Evolutionary conservation across 2,797 vertebrate genomes (phyloP).

Genomic region (Clarias pachynema): DNA sequence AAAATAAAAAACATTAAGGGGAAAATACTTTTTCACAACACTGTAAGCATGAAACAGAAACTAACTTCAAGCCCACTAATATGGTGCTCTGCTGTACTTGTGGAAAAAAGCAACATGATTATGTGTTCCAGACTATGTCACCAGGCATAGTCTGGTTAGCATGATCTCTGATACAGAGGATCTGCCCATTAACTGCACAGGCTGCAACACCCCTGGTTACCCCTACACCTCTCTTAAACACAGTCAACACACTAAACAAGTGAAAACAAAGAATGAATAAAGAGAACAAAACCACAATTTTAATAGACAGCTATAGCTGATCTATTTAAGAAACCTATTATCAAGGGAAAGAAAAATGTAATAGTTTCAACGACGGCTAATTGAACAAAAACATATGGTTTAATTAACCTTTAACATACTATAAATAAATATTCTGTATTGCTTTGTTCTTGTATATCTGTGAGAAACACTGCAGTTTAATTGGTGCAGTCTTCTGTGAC

Average conservation of each 20-base stretch:
- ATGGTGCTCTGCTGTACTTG: neutral
- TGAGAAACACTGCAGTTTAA: constrained; percentile 29
- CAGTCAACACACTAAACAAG: constrained; percentile 40
- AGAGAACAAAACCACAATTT: neutral
- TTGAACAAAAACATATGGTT: constrained; percentile 27
- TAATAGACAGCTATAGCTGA: neutral
- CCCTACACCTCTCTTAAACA: constrained; percentile 30
- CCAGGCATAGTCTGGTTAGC: constrained; percentile 46
- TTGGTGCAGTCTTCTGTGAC: constrained; percentile 37
- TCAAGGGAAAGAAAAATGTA: neutral
- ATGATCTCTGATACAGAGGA: constrained; percentile 49
- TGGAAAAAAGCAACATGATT: neutral
- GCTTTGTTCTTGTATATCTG: constrained; percentile 1
- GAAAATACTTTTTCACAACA: too few species aligned
- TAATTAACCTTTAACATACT: neutral
- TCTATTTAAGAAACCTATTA: constrained; percentile 8
- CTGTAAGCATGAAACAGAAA: neutral
- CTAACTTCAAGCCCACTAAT: neutral
- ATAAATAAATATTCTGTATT: neutral
- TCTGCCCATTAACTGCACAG: constrained; percentile 61
- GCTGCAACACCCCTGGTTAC: constrained; percentile 41
- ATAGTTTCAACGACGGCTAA: constrained; percentile 42
- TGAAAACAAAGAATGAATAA: neutral
- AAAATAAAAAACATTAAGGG: too few species aligned
- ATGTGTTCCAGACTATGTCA: constrained; percentile 38